phyloP scores from a whole-genome alignment of 2,113 vertebrate species.

The Ophiodon elongatus region DNA sequence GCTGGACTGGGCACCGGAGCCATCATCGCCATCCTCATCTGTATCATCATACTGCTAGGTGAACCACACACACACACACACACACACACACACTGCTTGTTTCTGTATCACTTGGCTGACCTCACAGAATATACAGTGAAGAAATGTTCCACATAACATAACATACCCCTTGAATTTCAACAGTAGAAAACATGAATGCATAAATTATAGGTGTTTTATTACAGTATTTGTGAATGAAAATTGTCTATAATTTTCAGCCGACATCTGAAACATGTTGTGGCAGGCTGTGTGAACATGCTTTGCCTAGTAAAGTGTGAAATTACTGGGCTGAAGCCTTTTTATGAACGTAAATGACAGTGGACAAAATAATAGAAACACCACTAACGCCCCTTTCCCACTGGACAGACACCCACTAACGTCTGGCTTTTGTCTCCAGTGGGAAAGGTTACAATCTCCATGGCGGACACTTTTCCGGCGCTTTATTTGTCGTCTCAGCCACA shows the following conservation, averaged over 20 bases:
- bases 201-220: background rate
- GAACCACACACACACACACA: constrained; percentile 51
- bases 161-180: background rate
- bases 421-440: background rate
- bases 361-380: background rate
- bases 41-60: constrained; percentile 97
- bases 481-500: too few relatives aligned
- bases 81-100: background rate
- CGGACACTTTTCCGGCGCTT: too few relatives aligned
- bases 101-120: background rate
- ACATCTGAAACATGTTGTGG: background rate
- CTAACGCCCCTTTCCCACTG: background rate
- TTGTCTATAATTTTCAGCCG: background rate
- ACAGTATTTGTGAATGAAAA: background rate
- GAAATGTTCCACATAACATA: background rate
- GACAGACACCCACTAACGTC: background rate
- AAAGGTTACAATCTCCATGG: background rate
- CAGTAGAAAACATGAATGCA: background rate
- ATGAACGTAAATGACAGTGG: background rate
- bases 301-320: background rate
- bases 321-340: background rate
- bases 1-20: constrained; percentile 95
- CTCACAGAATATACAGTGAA: background rate
- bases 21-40: constrained; percentile 96
- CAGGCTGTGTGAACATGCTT: background rate